Base-by-base conservation (phyloP, 1,140 invertebrate genomes). In the Trichomalopsis sarcophagae region DNA sequence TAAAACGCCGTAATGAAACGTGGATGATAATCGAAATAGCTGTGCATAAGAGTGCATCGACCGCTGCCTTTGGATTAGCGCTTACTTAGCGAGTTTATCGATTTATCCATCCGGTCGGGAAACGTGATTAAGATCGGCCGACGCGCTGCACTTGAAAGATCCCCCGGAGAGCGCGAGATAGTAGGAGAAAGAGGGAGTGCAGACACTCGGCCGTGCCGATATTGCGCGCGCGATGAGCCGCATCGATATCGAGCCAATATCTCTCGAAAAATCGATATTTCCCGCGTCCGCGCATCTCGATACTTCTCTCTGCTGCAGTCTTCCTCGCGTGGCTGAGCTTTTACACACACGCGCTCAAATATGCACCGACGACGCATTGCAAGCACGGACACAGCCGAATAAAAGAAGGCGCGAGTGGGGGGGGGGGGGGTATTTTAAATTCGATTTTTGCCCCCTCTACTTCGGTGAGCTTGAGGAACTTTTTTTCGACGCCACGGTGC, bases 71-170 rank as follows among this genome's bases (percentile, higher is more conserved):
- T 50, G 50, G 50, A 82, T 77, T 84, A 84, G 75, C 68, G 36
- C 75, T 84, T 77, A 77, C 62, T 77, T 77, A 68, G 74, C 9
- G 27, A 77, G 68, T 47, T 77, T 27, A 84, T 84, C 47, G 83
- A 84, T 80, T 84, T 75, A 74, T 79, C 77, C 10, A 44, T 62
- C 68, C 2, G 55, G 40, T 71, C 47, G 83, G 66, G 47, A 84
- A 74, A 84, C 44, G 21, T 80, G 83, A 80, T 66, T 81, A 73
- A 81, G 77, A 75, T 80, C 47, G 50, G 69, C 13, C 47, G 73
- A 44, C n/a, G 27, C 6, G 7, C 40, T 30, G n/a, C 7, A 36
- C 77, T 84, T 14, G 68, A 84, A 47, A 33, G 17, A 27, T 23
- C n/a, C 13, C 33, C 27, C 2, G 9, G 2, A 55, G 23, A 50